phyloP scores from a whole-genome alignment of 2,797 vertebrate species.

The Dryobates pubescens region DNA sequence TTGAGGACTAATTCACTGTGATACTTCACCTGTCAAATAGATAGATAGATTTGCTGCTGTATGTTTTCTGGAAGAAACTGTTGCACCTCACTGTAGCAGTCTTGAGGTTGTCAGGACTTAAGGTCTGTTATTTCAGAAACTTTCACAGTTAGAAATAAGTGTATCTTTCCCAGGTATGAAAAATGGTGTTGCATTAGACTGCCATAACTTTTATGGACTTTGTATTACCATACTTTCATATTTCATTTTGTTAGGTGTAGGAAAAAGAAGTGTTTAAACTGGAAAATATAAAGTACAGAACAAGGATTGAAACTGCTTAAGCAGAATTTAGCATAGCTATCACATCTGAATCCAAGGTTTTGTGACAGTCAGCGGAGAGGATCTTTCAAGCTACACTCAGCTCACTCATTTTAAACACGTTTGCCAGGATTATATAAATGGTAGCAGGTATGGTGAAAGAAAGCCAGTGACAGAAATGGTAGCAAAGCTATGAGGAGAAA shows the following conservation, averaged over 20 bases:
- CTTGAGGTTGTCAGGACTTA: not conserved
- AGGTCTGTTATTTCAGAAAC: not conserved
- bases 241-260: not conserved
- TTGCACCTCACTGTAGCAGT: not conserved
- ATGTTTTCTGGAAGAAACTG: not conserved
- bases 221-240: not conserved
- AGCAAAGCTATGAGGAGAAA: not conserved
- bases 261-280: not conserved
- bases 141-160: not conserved
- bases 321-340: not conserved
- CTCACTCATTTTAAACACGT: not conserved
- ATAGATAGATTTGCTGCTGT: not conserved
- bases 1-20: not conserved
- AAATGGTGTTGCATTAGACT: not conserved
- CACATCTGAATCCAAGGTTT: not conserved
- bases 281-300: constrained; percentile 7
- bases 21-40: not conserved
- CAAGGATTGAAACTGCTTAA: not conserved
- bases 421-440: not conserved
- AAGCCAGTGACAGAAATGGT: not conserved
- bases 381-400: not conserved
- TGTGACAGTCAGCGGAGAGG: not conserved
- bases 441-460: not conserved
- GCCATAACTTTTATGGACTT: not conserved
- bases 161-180: not conserved